phyloP scores from a whole-genome alignment of 2,888 invertebrate genomes.

The Andrena dorsata region DNA sequence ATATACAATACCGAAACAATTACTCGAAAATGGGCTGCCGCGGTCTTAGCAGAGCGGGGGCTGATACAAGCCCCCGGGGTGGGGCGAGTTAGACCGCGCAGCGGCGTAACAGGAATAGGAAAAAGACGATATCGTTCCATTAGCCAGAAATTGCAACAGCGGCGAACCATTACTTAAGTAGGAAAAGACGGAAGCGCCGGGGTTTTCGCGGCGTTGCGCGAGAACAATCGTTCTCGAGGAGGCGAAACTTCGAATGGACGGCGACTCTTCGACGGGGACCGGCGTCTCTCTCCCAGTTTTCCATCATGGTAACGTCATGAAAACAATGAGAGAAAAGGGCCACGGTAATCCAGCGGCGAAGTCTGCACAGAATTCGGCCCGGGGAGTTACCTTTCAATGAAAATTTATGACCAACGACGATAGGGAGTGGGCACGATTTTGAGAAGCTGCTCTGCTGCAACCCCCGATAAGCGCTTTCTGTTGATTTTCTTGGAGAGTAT shows the following conservation, averaged over 20 bases:
- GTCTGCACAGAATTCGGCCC: conserved; percentile 1
- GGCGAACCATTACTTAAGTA: conserved; percentile 48
- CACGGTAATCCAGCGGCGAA: conserved; percentile 52
- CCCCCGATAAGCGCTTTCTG: conserved; percentile 32
- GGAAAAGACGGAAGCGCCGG: conserved; percentile 9
- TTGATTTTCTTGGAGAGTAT: conserved; percentile 13
- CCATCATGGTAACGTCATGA: conserved; percentile 50
- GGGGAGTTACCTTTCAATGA: conserved; percentile 42
- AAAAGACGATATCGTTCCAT: conserved; percentile 51
- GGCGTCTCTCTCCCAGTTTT: conserved; percentile 13
- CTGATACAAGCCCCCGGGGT: conserved; percentile 1
- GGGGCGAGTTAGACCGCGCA: conserved; percentile 29
- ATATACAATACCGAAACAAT: conserved; percentile 36
- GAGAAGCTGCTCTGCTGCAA: conserved; percentile 11
- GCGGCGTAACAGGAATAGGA: conserved; percentile 16
- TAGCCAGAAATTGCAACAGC: conserved; percentile 36
- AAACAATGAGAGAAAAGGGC: conserved; percentile 66
- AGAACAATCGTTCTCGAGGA: conserved; percentile 44
- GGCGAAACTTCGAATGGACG: conserved; percentile 41
- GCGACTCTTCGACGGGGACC: conserved; percentile 35
- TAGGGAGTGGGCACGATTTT: conserved; percentile 24
- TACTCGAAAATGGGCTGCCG: conserved; percentile 37
- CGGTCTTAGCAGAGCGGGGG: background rate
- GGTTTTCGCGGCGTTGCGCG: conserved; percentile 36
- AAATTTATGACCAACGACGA: conserved; percentile 49